Base-by-base conservation (phyloP, 2,113 vertebrate genomes). In the Stictonetta naevosa region DNA sequence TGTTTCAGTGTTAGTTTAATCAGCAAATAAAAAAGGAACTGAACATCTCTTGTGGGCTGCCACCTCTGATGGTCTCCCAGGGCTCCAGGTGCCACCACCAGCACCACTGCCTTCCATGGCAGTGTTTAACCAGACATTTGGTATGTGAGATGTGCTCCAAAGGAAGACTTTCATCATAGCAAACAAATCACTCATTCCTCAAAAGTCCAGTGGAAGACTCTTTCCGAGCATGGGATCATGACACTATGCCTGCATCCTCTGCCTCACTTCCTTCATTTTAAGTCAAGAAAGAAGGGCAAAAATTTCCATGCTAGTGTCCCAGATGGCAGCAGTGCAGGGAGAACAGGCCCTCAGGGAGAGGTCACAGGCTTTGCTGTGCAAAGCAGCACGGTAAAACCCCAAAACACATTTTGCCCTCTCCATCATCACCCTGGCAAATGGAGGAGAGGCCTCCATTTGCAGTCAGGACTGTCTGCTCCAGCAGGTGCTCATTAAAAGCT, bases 351-450 rank as follows among this genome's bases (percentile, higher is more conserved):
- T 69, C 20, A 25, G 48, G 29, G 11, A 64, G 55, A 22, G 36
- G 58, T 74, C 55, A 75, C 53, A 92, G 82, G 36, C 33, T 10
- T 3, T 7, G 56, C 71, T 69, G 48, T 28, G 78, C 42, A 5
- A 31, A 48, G 80, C 63, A 46, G n/a, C 31, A 28, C 2, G 12
- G 40, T 25, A 40, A 72, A 5, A 15, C 62, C 42, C 87, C 81
- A 63, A 19, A 83, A 53, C 67, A 33, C 13, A 1, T 28, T 38
- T 44, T 56, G 75, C 52, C n/a, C 59, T 6, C 67, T 20, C 9
- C 31, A 50, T 31, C 9, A 0, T 12, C n/a, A 10, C 62, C 15
- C 33, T 0, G 2, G 31, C 38, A 64, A 38, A 48, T 11, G 44
- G 59, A 86, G 42, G 9, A 44, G 42, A 76, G 29, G 29, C 17